A percentile compares a stretch with the other conserved stretches of the same genome.
Evolutionary conservation across 1,140 invertebrate genomes (phyloP).

Genomic region (Lerema accius): DNA sequence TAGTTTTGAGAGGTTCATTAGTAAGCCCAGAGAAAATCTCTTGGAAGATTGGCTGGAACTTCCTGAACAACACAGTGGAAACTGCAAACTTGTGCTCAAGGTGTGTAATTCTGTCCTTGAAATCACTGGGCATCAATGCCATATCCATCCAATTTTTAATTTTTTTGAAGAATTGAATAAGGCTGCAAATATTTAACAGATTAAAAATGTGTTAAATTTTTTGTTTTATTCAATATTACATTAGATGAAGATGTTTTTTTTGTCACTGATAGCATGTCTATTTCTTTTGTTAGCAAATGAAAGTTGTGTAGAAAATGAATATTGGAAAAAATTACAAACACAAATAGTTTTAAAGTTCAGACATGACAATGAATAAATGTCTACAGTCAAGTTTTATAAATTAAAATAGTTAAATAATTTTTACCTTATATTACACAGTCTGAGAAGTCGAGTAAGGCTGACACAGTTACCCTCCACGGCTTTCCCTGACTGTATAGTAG

Average conservation of each 20-base stretch:
- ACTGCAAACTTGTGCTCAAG: constrained; percentile 97
- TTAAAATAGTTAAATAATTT: constrained; percentile 40
- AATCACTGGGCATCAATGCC: constrained; percentile 93
- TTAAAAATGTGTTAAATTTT: too few species aligned
- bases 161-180: constrained; percentile 98
- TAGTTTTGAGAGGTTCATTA: constrained; percentile 83
- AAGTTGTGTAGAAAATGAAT: too few species aligned
- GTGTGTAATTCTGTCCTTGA: constrained; percentile 92
- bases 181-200: constrained; percentile 51
- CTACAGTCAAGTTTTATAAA: too few species aligned
- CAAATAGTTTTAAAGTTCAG: too few species aligned
- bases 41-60: constrained; percentile 94
- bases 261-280: too few species aligned
- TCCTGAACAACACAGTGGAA: constrained; percentile 96
- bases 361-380: too few species aligned
- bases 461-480: constrained; percentile 95
- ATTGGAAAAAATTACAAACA: too few species aligned
- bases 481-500: constrained; percentile 89
- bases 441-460: constrained; percentile 93
- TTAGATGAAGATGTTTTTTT: too few species aligned
- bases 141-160: constrained; percentile 98
- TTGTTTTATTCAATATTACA: too few species aligned
- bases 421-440: constrained; percentile 94
- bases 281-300: too few species aligned
- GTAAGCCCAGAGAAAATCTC: constrained; percentile 90